Base-by-base conservation (phyloP, 2,888 invertebrate genomes). In the Loripinus fragilis region DNA sequence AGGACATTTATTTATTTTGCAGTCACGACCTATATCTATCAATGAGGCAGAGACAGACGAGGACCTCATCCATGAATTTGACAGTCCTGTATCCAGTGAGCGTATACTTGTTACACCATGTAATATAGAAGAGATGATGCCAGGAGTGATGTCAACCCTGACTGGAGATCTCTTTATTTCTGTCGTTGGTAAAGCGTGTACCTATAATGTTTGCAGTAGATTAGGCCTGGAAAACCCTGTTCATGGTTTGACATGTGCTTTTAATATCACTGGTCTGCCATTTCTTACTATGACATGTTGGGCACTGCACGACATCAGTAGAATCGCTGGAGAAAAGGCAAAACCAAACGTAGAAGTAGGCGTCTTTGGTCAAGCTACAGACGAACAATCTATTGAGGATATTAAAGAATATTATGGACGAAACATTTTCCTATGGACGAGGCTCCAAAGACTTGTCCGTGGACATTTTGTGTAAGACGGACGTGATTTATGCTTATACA, bases 61-160 rank as follows among this genome's bases (percentile, higher is more conserved):
- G n/a, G n/a, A n/a, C n/a, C n/a, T n/a, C n/a, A n/a, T n/a, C n/a
- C n/a, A n/a, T n/a, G n/a, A n/a, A n/a, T n/a, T n/a, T n/a, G n/a
- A n/a, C n/a, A n/a, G n/a, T n/a, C n/a, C n/a, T n/a, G n/a, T n/a
- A n/a, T n/a, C 20, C 10, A 30, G 67, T 15, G 65, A 52, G 8
- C 48, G 38, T 25, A 66, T 52, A 35, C 28, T 65, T 5, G 12
- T 73, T n/a, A 73, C 73, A 35, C 33, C 73, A 15, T 65, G 73
- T 30, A 73, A 73, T n/a, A 66, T 73, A 28, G 50, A 66, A n/a
- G 73, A 66, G 50, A 73, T 73, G 73, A 50, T 73, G 38, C 73
- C n/a, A n/a, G n/a, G n/a, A n/a, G n/a, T n/a, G n/a, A n/a, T n/a
- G n/a, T n/a, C n/a, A n/a, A n/a, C n/a, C 73, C 45, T 73, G 30